Conservation (phyloP, 2,797 vertebrate genomes). For the Champsocephalus gunnari region DNA sequence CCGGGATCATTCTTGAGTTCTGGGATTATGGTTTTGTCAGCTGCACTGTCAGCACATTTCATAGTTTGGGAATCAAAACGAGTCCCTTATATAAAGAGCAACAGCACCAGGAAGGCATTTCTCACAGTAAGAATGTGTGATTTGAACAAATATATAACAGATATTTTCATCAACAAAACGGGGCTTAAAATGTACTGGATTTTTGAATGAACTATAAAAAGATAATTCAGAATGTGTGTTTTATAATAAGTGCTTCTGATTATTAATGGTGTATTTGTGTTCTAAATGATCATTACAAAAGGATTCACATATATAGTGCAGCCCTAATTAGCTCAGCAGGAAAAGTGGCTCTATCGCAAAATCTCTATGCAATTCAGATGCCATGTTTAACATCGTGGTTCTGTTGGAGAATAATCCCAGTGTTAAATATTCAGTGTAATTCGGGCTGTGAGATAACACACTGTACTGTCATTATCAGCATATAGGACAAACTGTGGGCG, state of each 20-base stretch:
- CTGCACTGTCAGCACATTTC: constrained; percentile 37
- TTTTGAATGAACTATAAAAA: background rate
- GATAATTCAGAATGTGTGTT: background rate
- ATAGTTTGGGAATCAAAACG: constrained; percentile 14
- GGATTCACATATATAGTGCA: constrained; percentile 17
- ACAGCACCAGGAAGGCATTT: constrained; percentile 16
- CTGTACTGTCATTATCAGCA: background rate
- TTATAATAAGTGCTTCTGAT: constrained; percentile 23
- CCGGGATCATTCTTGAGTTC: constrained; percentile 24
- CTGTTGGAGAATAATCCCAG: constrained; percentile 35
- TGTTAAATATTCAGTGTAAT: constrained; percentile 15
- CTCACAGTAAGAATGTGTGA: background rate
- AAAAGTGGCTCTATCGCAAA: constrained; percentile 15
- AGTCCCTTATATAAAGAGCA: constrained; percentile 16
- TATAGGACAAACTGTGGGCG: constrained; percentile 4
- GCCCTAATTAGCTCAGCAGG: background rate
- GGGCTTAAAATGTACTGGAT: background rate
- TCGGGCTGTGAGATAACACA: background rate
- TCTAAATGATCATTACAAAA: constrained; percentile 9
- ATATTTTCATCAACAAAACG: constrained; percentile 10
- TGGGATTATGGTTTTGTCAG: constrained; percentile 25
- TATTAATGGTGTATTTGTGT: background rate
- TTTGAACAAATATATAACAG: background rate
- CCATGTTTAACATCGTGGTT: constrained; percentile 29
- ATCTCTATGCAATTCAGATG: constrained; percentile 10